Conservation (phyloP, 2,888 invertebrate genomes). For the Dilophus febrilis region DNA sequence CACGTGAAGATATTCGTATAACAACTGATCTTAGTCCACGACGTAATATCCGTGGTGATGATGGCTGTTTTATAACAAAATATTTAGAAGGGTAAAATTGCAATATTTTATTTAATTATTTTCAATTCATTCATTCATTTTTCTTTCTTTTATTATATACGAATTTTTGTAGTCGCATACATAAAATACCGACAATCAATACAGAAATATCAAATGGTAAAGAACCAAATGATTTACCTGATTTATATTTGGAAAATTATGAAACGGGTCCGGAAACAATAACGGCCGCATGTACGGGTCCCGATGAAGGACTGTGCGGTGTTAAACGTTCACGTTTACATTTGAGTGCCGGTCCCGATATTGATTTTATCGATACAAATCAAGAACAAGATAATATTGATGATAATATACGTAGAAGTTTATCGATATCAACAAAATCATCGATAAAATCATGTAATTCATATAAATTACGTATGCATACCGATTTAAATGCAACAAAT, state of each 20-base stretch:
- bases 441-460: background rate
- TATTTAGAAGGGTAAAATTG: conserved; percentile 50
- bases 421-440: background rate
- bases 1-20: conserved; percentile 28
- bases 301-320: conserved; percentile 61
- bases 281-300: conserved; percentile 62
- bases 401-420: conserved; percentile 5
- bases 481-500: conserved; percentile 21
- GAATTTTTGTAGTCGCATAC: background rate
- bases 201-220: conserved; percentile 45
- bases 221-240: conserved; percentile 54
- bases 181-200: too few relatives aligned
- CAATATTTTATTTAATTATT: conserved; percentile 1
- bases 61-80: conserved; percentile 49
- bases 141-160: background rate
- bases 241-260: conserved; percentile 35
- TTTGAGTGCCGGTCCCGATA: conserved; percentile 50
- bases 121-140: background rate
- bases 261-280: conserved; percentile 37
- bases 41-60: conserved; percentile 28
- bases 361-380: conserved; percentile 50
- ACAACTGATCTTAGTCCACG: conserved; percentile 15
- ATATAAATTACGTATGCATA: background rate
- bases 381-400: conserved; percentile 23
- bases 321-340: conserved; percentile 49